Percentiles rank a stretch among this genome's conserved stretches.
These are phyloP conservation scores for Malachius bipustulatus DNA, from an alignment of 2,888 invertebrate genomes.

Conservation along the genomic window DNA sequence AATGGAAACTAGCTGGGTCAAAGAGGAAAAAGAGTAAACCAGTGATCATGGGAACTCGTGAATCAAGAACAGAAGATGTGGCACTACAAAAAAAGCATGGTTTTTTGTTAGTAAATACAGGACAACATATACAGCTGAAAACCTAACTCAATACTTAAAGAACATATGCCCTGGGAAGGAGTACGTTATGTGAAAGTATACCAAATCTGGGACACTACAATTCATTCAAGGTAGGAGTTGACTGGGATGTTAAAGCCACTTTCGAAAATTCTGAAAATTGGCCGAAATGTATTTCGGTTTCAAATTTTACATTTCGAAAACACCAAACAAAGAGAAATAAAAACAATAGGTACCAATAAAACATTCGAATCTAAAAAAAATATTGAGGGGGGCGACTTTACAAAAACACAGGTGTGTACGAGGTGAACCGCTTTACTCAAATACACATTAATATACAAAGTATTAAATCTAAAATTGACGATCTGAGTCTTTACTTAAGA, in stretches of 20 bases:
- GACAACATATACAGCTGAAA: slow-evolving; percentile 1
- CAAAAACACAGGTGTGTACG: no score
- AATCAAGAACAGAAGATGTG: not conserved
- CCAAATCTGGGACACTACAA: not conserved
- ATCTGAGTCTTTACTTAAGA: not conserved
- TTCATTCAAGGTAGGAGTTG: slow-evolving; percentile 1
- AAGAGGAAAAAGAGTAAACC: slow-evolving; percentile 1
- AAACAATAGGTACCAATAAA: not conserved
- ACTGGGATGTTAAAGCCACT: not conserved
- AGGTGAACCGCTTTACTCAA: not conserved
- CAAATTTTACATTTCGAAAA: slow-evolving; percentile 1
- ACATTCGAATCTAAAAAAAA: not conserved
- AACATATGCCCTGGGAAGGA: not conserved
- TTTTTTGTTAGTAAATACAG: not conserved
- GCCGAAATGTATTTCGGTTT: not conserved
- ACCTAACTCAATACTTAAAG: not conserved
- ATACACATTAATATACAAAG: no score
- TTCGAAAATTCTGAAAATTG: slow-evolving; percentile 3
- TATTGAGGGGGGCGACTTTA: no score
- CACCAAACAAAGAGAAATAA: not conserved
- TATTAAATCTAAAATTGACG: no score
- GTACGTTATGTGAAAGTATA: not conserved
- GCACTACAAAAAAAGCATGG: not conserved
- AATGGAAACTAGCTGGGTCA: not conserved
- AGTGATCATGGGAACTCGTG: not conserved